phyloP scores from a whole-genome alignment of 2,888 invertebrate species.

The Agrilus mali region DNA sequence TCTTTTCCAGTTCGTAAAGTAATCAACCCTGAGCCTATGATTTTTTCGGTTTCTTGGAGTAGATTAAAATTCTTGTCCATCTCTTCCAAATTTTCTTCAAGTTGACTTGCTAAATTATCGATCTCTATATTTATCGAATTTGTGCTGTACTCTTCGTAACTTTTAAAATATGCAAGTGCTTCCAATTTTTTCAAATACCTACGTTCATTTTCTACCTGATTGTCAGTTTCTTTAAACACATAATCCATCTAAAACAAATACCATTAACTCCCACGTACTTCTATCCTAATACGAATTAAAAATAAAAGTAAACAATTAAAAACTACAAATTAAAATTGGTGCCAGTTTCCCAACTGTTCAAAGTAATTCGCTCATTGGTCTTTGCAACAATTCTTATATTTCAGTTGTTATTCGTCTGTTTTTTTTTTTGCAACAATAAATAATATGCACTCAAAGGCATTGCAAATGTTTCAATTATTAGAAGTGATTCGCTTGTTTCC shows the following conservation, averaged over 20 bases:
- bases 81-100: slow-evolving; percentile 16
- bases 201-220: slow-evolving; percentile 17
- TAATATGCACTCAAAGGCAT: too few species aligned
- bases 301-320: background rate
- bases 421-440: too few species aligned
- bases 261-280: background rate
- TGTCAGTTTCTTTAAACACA: slow-evolving; percentile 21
- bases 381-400: too few species aligned
- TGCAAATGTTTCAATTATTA: too few species aligned
- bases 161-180: slow-evolving; percentile 16
- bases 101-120: slow-evolving; percentile 13
- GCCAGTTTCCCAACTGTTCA: too few species aligned
- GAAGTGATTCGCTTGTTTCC: too few species aligned
- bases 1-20: slow-evolving; percentile 27
- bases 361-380: too few species aligned
- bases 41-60: slow-evolving; percentile 23
- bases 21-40: slow-evolving; percentile 26
- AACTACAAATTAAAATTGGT: background rate
- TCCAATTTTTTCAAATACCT: slow-evolving; percentile 25
- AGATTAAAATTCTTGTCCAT: slow-evolving; percentile 16
- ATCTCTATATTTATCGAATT: slow-evolving; percentile 18
- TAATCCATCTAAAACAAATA: slow-evolving; percentile 23
- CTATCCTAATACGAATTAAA: background rate
- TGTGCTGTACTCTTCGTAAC: slow-evolving; percentile 12
- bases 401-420: too few species aligned